These are phyloP conservation scores for Sitta europaea DNA, from an alignment of 2,113 vertebrate genomes.

Conservation along the genomic window DNA sequence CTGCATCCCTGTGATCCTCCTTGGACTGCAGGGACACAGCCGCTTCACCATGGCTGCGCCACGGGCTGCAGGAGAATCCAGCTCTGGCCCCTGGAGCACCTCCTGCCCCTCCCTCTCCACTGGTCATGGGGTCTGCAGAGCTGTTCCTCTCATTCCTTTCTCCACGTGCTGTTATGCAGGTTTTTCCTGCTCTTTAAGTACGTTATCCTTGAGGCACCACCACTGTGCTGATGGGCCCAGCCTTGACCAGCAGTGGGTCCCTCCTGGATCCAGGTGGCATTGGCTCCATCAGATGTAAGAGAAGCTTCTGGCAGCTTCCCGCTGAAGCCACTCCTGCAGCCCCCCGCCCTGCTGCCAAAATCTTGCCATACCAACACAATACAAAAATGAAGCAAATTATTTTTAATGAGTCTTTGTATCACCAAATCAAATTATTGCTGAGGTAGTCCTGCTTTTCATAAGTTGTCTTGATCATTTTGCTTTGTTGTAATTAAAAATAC, in stretches of 20 bases:
- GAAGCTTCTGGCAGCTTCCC: background rate
- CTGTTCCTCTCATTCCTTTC: background rate
- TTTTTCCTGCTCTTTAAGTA: background rate
- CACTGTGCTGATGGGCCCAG: background rate
- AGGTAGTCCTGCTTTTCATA: background rate
- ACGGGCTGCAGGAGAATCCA: background rate
- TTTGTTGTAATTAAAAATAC: background rate
- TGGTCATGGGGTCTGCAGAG: background rate
- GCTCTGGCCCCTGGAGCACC: too few relatives aligned
- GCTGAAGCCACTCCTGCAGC: background rate
- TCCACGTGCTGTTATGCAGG: background rate
- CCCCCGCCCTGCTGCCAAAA: background rate
- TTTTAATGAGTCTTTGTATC: background rate
- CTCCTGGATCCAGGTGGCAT: background rate
- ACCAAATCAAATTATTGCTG: background rate
- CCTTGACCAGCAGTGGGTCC: background rate
- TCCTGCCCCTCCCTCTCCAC: background rate
- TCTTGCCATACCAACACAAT: background rate
- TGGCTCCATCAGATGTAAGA: background rate
- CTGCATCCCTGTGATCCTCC: background rate
- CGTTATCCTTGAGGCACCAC: rapidly evolving
- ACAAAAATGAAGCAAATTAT: background rate
- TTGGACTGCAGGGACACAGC: background rate
- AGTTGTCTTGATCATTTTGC: background rate
- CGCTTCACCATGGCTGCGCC: background rate